These are phyloP conservation scores for Hipposideros armiger DNA, from an alignment of 2,113 vertebrate genomes.

Conservation along the genomic window DNA sequence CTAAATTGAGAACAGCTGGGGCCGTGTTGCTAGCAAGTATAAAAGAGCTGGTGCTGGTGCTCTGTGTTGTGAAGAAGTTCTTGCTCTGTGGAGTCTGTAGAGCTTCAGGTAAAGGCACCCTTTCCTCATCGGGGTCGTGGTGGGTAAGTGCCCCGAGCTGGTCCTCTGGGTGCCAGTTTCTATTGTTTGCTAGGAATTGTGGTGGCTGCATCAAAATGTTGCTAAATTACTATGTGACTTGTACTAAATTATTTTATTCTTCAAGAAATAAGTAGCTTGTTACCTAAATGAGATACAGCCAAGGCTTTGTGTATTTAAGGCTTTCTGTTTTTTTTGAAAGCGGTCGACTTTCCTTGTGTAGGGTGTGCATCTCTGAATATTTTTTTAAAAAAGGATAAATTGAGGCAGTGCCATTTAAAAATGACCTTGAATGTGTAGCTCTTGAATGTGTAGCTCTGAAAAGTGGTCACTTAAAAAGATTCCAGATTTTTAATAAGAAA, in stretches of 20 bases:
- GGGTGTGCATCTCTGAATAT: neutral
- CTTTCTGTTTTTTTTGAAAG: neutral
- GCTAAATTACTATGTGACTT: neutral
- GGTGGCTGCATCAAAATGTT: too few relatives aligned
- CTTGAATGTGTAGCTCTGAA: neutral
- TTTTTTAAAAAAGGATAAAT: neutral
- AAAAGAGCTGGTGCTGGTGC: neutral
- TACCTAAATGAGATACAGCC: neutral
- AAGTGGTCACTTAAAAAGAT: neutral
- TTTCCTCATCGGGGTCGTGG: neutral
- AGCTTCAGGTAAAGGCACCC: neutral
- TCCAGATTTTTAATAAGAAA: neutral
- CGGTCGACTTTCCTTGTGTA: neutral
- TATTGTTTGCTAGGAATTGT: neutral
- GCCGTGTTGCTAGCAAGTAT: neutral
- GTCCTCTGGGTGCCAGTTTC: neutral
- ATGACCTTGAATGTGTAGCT: neutral
- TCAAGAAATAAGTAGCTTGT: neutral
- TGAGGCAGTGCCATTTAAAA: neutral
- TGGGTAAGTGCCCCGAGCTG: slow-evolving; percentile 31
- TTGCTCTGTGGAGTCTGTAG: neutral
- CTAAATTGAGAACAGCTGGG: slow-evolving; percentile 77
- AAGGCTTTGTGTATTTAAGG: neutral
- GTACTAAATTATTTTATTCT: neutral
- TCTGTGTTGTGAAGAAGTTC: neutral